A percentile compares a stretch with the other conserved stretches of the same genome.
Conservation (phyloP, 2,888 invertebrate genomes). For the Ophioninae sp. region DNA sequence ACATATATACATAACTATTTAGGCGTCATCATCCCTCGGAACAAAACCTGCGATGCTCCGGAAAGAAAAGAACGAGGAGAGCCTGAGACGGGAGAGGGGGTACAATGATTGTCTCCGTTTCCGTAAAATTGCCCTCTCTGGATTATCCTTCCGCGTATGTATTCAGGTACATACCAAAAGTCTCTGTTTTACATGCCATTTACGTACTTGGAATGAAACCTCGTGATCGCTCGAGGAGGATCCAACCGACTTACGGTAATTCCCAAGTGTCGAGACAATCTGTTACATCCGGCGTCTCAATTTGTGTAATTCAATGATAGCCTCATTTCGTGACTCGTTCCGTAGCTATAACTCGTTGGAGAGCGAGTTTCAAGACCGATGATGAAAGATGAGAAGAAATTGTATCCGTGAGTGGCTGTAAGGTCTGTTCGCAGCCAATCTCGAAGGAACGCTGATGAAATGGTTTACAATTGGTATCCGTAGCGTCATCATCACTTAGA, state of each 20-base stretch:
- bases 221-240: slow-evolving; percentile 40
- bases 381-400: too few relatives aligned
- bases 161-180: slow-evolving; percentile 7
- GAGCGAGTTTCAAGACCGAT: too few relatives aligned
- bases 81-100: slow-evolving; percentile 11
- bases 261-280: slow-evolving; percentile 28
- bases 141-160: slow-evolving; percentile 14
- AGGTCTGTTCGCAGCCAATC: too few relatives aligned
- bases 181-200: slow-evolving; percentile 24
- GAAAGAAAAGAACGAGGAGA: slow-evolving; percentile 39
- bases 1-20: slow-evolving; percentile 22
- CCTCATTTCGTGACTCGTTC: slow-evolving; percentile 41
- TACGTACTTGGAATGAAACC: slow-evolving; percentile 52
- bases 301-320: slow-evolving; percentile 15
- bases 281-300: slow-evolving; percentile 8
- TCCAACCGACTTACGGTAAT: slow-evolving; percentile 16
- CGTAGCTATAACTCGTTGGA: slow-evolving; percentile 17
- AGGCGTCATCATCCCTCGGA: slow-evolving; percentile 32
- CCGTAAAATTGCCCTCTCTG: slow-evolving; percentile 50
- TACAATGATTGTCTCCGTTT: slow-evolving; percentile 59
- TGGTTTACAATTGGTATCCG: too few relatives aligned
- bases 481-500: too few relatives aligned
- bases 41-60: slow-evolving; percentile 26
- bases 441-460: too few relatives aligned
- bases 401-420: too few relatives aligned